Base-by-base conservation (phyloP, 2,113 vertebrate species). In the Ceyx margarethae region DNA sequence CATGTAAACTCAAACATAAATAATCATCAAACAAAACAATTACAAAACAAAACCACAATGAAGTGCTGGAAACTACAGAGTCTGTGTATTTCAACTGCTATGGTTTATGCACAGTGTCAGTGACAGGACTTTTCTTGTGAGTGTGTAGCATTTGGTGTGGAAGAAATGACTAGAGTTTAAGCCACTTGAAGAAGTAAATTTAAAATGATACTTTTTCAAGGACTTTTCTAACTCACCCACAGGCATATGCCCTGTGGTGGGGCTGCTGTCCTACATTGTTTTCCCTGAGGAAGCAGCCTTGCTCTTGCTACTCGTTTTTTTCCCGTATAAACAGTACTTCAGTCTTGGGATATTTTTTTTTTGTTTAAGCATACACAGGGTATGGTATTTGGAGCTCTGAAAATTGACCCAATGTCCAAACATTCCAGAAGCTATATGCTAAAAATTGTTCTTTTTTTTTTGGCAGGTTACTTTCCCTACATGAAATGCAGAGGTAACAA, bases 231-330 rank as follows among this genome's bases (percentile, higher is more conserved):
- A 35, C 5, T 61, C 19, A 5, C 13, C 7, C 9, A 40, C 4
- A 62, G 17, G 48, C 17, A 19, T 3, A n/a, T 1, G 1, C 5
- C 19, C 5, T 5, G 1, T 2, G 13, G 7, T 15, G 14, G 42
- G 21, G 21, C 0, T 4, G 3, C 0, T 2, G 6, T 11, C 2
- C 4, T 2, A 0, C 1, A 3, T 1, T 25, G 10, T 3, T 19
- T 10, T 58, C 6, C 2, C 2, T 35, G 11, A 54, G 20, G 18
- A 3, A 58, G 1, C 1, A 5, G 7, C 4, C 2, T 5, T 5
- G 0, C 3, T 62, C 1, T 5, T 18, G 4, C 10, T 20, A 6
- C 14, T 50, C 1, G 1, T 1, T 1, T 0, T 1, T 0, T 1
- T 58, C 4, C 0, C 11, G 1, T 6, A 8, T 5, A 53, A 74